Evolutionary conservation across 2,888 invertebrate species (phyloP).

Genomic region (Dynastes tityus): DNA sequence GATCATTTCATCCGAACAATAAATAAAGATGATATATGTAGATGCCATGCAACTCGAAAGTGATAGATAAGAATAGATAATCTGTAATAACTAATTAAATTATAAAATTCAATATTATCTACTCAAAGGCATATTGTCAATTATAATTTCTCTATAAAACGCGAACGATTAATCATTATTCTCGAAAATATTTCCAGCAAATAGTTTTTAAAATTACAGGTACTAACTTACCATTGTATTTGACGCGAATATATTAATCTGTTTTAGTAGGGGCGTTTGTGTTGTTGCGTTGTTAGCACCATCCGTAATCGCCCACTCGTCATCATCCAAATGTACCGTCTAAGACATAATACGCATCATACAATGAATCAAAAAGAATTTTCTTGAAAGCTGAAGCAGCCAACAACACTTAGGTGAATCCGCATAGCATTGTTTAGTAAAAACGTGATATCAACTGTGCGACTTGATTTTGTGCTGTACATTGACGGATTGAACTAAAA

Average conservation of each 20-base stretch:
- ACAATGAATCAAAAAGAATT: slow-evolving; percentile 54
- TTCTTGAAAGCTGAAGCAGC: slow-evolving; percentile 57
- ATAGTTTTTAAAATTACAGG: neutral
- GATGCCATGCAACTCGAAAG: too few species aligned
- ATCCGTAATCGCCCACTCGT: slow-evolving; percentile 71
- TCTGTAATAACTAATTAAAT: too few species aligned
- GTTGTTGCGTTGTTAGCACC: slow-evolving; percentile 73
- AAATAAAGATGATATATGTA: too few species aligned
- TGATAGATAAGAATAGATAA: too few species aligned
- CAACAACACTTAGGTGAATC: slow-evolving; percentile 60
- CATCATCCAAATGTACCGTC: slow-evolving; percentile 77
- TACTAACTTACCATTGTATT: slow-evolving; percentile 72
- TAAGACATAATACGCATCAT: slow-evolving; percentile 63
- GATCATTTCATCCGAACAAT: too few species aligned
- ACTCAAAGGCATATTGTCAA: too few species aligned
- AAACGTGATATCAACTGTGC: slow-evolving; percentile 59
- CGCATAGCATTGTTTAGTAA: slow-evolving; percentile 63
- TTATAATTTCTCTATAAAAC: too few species aligned
- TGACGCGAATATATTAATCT: slow-evolving; percentile 72
- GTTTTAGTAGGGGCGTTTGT: slow-evolving; percentile 71
- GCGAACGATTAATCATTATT: neutral
- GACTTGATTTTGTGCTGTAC: slow-evolving; percentile 54
- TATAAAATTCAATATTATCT: too few species aligned
- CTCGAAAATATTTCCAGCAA: neutral
- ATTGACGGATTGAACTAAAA: slow-evolving; percentile 35